A percentile compares a stretch with the other conserved stretches of the same genome.
Evolutionary conservation across 2,113 vertebrate genomes (phyloP).

Genomic region (Ancistrus triradiatus): DNA sequence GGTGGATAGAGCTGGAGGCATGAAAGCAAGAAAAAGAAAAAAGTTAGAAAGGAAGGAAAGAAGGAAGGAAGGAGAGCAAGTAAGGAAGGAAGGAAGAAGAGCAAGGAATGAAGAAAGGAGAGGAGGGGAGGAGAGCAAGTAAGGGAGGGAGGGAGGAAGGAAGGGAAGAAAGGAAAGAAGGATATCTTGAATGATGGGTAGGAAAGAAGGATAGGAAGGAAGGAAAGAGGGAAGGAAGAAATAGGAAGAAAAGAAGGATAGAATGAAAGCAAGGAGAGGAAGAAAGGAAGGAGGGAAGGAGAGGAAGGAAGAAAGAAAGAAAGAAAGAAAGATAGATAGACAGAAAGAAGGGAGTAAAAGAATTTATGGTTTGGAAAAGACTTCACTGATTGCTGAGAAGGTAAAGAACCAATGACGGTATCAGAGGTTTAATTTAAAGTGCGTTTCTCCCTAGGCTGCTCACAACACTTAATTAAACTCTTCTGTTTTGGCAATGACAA

Average conservation of each 20-base stretch:
- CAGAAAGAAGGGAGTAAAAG: slow-evolving; percentile 37
- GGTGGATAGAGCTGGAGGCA: background rate
- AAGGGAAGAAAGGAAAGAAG: background rate
- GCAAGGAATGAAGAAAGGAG: no score
- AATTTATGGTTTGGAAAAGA: slow-evolving; percentile 82
- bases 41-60: background rate
- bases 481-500: slow-evolving; percentile 99
- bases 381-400: slow-evolving; percentile 91
- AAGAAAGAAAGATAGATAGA: background rate
- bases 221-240: background rate
- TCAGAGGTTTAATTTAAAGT: slow-evolving; percentile 98
- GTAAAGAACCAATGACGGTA: slow-evolving; percentile 93
- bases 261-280: background rate
- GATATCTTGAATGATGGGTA: no score
- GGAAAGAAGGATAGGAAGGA: background rate
- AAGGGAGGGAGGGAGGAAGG: background rate
- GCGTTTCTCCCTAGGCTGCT: slow-evolving; percentile 99
- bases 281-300: background rate
- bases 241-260: background rate
- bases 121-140: background rate
- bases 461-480: slow-evolving; percentile 99
- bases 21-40: background rate
- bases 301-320: background rate
- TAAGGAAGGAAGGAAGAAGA: no score
- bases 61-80: no score